Conservation (phyloP, 2,888 invertebrate genomes). For the Neoaliturus tenellus region DNA sequence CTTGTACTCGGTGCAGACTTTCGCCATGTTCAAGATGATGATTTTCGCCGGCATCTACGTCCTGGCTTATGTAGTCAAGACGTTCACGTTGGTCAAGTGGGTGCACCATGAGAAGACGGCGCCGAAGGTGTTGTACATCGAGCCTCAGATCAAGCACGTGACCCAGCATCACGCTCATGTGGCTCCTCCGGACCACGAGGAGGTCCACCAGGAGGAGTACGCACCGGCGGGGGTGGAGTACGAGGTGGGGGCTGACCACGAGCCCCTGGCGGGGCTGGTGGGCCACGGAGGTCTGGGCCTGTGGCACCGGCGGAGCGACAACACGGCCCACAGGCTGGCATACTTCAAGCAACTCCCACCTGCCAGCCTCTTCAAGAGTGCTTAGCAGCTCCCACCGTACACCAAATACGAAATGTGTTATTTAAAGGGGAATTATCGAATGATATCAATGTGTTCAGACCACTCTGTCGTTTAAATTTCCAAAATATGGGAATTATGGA, state of each 20-base stretch:
- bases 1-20: slow-evolving; percentile 49
- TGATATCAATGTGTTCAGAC: too few relatives aligned
- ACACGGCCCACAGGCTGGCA: neutral
- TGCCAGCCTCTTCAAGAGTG: neutral
- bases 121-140: slow-evolving; percentile 50
- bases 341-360: slow-evolving; percentile 19
- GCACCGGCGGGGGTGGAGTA: slow-evolving; percentile 24
- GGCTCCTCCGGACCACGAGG: neutral
- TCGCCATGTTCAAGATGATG: slow-evolving; percentile 50
- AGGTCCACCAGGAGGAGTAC: slow-evolving; percentile 50
- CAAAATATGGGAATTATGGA: too few relatives aligned
- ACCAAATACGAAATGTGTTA: too few relatives aligned
- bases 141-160: slow-evolving; percentile 50
- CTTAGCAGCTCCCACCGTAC: too few relatives aligned
- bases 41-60: slow-evolving; percentile 53
- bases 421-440: too few relatives aligned
- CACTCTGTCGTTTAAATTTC: too few relatives aligned
- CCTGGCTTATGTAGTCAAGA: slow-evolving; percentile 40
- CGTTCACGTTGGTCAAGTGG: slow-evolving; percentile 40
- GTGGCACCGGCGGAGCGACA: neutral
- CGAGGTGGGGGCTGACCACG: slow-evolving; percentile 15
- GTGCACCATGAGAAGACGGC: slow-evolving; percentile 45
- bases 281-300: too few relatives aligned
- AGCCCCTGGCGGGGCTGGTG: neutral
- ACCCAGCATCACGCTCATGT: slow-evolving; percentile 45